Base-by-base conservation (phyloP, 2,113 vertebrate species). In the Agapornis roseicollis region DNA sequence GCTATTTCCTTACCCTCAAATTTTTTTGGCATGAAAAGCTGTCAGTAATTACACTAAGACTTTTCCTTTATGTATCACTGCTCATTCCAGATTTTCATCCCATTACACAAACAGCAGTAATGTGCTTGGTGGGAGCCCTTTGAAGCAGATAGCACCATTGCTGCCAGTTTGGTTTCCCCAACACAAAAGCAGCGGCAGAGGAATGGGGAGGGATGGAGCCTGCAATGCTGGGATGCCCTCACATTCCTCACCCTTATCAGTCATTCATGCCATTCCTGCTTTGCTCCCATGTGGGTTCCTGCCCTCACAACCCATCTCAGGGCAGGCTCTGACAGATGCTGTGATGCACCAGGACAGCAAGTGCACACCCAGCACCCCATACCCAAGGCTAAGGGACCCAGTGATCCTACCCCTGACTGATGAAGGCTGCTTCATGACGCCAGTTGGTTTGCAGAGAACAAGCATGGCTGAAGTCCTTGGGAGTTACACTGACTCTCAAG, bases 31-130 rank as follows among this genome's bases (percentile, higher is more conserved):
- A 78, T 61, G 63, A 66, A 73, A 84, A 85, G 44, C 44, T 42
- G 17, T 35, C 68, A 87, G 66, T 94, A 88, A 88, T 92, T 91
- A 92, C 1, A 0, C 22, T 17, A 70, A 80, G 65, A 39, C 52
- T 87, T 94, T 80, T 79, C 58, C 86, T 95, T 94, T 80, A 65
- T 81, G 81, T 94, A 85, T 73, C 74, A 85, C 63, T 3, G 6
- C 80, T 91, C 58, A 11, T 46, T 86, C 80, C 74, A 91, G 86
- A 53, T 88, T 80, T 83, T 68, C 66, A 93, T 69, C 55, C 50
- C 60, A 53, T 88, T 64, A 85, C 29, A 61, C 85, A 86, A 86
- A 83, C 2, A 92, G 68, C 58, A 92, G 77, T 13, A 64, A 74
- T 1, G 4, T 74, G 72, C 77, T 53, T 66, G 41, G 53, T 42